Conservation (phyloP, 1,140 invertebrate species). For the Zaprionus taronus region DNA sequence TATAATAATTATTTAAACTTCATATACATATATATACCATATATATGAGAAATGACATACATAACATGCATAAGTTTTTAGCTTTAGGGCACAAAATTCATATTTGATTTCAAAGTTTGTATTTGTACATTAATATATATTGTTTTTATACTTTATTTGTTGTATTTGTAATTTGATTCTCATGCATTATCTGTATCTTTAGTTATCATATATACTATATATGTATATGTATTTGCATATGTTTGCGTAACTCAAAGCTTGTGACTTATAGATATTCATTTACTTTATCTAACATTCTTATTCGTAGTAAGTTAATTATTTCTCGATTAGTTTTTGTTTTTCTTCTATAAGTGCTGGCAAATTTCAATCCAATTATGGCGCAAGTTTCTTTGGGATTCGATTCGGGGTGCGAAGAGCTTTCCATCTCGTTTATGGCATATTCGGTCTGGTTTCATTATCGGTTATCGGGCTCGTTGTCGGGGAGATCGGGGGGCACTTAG, state of each 20-base stretch:
- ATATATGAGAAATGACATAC: slow-evolving; percentile 48
- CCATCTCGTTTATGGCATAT: slow-evolving; percentile 49
- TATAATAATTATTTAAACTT: slow-evolving; percentile 42
- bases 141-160: slow-evolving; percentile 11
- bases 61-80: slow-evolving; percentile 60
- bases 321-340: slow-evolving; percentile 42
- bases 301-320: slow-evolving; percentile 40
- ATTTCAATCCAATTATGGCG: slow-evolving; percentile 65
- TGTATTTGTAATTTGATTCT: slow-evolving; percentile 30
- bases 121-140: slow-evolving; percentile 66
- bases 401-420: slow-evolving; percentile 26
- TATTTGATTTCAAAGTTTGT: slow-evolving; percentile 58
- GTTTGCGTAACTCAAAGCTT: slow-evolving; percentile 17
- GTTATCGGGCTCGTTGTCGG: slow-evolving; percentile 15
- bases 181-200: slow-evolving; percentile 39
- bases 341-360: slow-evolving; percentile 51
- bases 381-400: slow-evolving; percentile 59
- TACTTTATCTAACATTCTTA: slow-evolving; percentile 37
- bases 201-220: slow-evolving; percentile 23
- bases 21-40: slow-evolving; percentile 48
- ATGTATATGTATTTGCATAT: slow-evolving; percentile 12
- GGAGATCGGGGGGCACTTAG: slow-evolving; percentile 43
- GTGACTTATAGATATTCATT: slow-evolving; percentile 14
- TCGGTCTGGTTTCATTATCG: slow-evolving; percentile 43
- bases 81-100: slow-evolving; percentile 47